Base-by-base conservation (phyloP, 23 tunicate genomes). In the Corella eumyota region DNA sequence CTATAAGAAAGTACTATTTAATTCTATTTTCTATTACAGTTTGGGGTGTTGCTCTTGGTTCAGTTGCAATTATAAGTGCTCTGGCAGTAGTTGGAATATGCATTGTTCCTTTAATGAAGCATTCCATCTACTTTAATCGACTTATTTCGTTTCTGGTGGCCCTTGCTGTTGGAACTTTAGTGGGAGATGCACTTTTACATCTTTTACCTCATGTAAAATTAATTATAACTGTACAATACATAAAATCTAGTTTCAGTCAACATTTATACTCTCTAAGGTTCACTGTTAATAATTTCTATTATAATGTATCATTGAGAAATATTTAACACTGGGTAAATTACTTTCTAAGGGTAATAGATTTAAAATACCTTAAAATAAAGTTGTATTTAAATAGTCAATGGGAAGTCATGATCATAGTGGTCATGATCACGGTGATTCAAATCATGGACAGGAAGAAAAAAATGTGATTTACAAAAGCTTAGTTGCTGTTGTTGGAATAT, bases 151-250 rank as follows among this genome's bases (percentile, higher is more conserved):
- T 78, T 32, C 88, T 88, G 26, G 88, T 81, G 0, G 83, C 97
- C 2, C 71, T 90, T 32, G 97, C 90, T 3, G 97, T 80, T 35
- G 97, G 97, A 4, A 90, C 97, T 25, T 24, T 90, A 38, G 63
- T 60, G 6, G 97, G 97, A 17, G 97, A 90, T 60, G 97, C 91
- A 4, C 40, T 90, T 22, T 70, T 90, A 1, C 97, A 90, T 65
- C 68, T 90, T 17, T 64, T 90, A 30, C 97, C 97, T 62, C 90
- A 80, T 49, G 97, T 90, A 40, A 58, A 83, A 65, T 31, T 6
- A 21, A 57, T 30, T 13, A 45, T n/a, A 60, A 13, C 15, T 26
- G 51, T 60, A 26, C 6, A 29, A 26, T 11, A 9, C 13, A 7
- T 53, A 24, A 53, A 53, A 7, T 53, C 23, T n/a, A n/a, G n/a